phyloP scores from a whole-genome alignment of 2,113 vertebrate genomes.

The Aptenodytes patagonicus region DNA sequence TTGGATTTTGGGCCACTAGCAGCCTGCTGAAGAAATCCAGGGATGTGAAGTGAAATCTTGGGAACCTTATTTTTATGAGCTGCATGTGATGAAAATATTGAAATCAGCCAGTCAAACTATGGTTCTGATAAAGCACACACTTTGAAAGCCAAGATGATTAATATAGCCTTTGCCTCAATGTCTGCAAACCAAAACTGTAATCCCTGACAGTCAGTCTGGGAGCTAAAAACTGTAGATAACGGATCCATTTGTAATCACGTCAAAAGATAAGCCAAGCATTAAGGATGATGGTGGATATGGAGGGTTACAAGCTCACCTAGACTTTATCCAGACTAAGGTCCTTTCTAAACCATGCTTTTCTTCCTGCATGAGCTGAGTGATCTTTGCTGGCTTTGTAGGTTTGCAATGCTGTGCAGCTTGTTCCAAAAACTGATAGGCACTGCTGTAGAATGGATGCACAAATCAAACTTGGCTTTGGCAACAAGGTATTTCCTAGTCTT shows the following conservation, averaged over 20 bases:
- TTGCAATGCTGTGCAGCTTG: neutral
- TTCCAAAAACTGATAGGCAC: neutral
- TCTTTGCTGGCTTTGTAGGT: neutral
- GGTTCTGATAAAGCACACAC: neutral
- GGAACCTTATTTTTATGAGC: neutral
- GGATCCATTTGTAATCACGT: neutral
- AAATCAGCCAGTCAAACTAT: neutral
- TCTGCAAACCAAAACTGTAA: neutral
- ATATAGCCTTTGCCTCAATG: neutral
- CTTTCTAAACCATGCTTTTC: neutral
- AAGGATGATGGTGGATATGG: neutral
- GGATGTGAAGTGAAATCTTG: neutral
- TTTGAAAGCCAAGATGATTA: neutral
- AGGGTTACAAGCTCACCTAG: neutral
- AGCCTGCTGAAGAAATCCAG: neutral
- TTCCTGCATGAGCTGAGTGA: neutral
- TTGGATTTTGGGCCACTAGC: neutral
- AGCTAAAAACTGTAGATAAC: neutral
- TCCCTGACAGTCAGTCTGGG: neutral
- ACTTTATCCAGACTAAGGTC: neutral
- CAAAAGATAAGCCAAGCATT: neutral
- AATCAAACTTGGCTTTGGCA: neutral
- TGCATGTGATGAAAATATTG: neutral
- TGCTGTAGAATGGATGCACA: neutral
- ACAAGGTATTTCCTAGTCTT: neutral